Evolutionary conservation across 2,888 invertebrate species (phyloP), one percentile per base, ranked within the genome.

Genomic region (Leucophenga maculata): DNA sequence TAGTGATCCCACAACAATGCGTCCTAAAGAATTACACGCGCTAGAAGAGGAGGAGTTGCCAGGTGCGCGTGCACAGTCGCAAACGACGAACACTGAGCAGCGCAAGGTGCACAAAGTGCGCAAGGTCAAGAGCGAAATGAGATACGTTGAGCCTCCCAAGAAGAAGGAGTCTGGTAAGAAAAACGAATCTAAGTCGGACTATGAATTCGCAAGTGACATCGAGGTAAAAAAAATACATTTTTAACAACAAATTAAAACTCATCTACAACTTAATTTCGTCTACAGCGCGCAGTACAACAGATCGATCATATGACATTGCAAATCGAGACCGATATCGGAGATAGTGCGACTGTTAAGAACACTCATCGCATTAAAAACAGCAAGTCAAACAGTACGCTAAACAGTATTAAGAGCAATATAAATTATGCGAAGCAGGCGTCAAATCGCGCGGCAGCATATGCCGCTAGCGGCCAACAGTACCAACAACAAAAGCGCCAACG

Each of bases 51-150:
- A 54, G 0, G 13, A 52, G 8, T 13, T 65, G 64, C 46, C 55
- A 13, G 13, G 4, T 26, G 55, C 8, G 8, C 3, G 11, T 11
- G 6, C 26, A 9, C 20, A 22, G 44, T 6, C 11, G 20, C 65
- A 60, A 67, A 14, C 67, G 67, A 26, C 68, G 20, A 13, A n/a
- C 55, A 52, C 68, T 18, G 67, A 75, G 59, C 64, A 73, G 1
- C 79, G 81, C 14, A 85, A 85, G 69, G 65, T 73, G 3, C 69
- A 79, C 4, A 82, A 84, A 72, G 84, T 87, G 65, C 84, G 88
- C 57, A 87, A 86, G 74, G 87, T 87, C 3, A 88, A 86, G 75
- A 88, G 88, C 70, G 88, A 88, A 72, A 82, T 85, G 50, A 87
- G 87, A 64, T 87, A 87, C 68, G 78, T 82, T 13, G 85, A 86